Percentiles rank a stretch among this genome's conserved stretches.
phyloP scores from a whole-genome alignment of 1,140 invertebrate species.

The Cepaea nemoralis region DNA sequence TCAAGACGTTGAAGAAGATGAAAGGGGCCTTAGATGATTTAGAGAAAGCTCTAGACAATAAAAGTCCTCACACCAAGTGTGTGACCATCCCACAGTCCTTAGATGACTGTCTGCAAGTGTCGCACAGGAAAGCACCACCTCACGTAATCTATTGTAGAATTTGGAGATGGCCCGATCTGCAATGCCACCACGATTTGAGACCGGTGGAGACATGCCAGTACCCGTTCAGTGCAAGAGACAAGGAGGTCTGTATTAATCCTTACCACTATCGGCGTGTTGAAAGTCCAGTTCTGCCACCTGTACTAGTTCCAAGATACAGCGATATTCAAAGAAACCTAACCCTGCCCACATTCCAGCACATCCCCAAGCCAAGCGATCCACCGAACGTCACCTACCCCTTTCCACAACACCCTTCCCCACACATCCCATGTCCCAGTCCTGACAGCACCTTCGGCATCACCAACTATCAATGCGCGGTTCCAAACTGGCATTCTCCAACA shows the following conservation, averaged over 20 bases:
- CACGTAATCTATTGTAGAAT: slow-evolving; percentile 98
- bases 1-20: slow-evolving; percentile 96
- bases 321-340: slow-evolving; percentile 90
- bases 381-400: slow-evolving; percentile 87
- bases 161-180: slow-evolving; percentile 98
- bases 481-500: no score
- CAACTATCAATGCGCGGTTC: no score
- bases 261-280: slow-evolving; percentile 91
- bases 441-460: slow-evolving; percentile 83
- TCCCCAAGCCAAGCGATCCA: slow-evolving; percentile 91
- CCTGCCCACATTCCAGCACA: slow-evolving; percentile 81
- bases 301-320: slow-evolving; percentile 93
- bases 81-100: slow-evolving; percentile 97
- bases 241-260: slow-evolving; percentile 98
- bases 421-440: slow-evolving; percentile 65
- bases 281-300: slow-evolving; percentile 89
- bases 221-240: slow-evolving; percentile 91
- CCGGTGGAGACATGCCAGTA: slow-evolving; percentile 93
- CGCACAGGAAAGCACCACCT: slow-evolving; percentile 93
- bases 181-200: slow-evolving; percentile 96
- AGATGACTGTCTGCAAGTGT: slow-evolving; percentile 91
- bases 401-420: slow-evolving; percentile 58
- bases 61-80: slow-evolving; percentile 93
- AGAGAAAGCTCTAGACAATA: slow-evolving; percentile 92
- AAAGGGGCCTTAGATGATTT: slow-evolving; percentile 95